These are phyloP conservation scores for Rhynchomys soricoides DNA, from an alignment of 2,113 vertebrate genomes.

Conservation along the genomic window DNA sequence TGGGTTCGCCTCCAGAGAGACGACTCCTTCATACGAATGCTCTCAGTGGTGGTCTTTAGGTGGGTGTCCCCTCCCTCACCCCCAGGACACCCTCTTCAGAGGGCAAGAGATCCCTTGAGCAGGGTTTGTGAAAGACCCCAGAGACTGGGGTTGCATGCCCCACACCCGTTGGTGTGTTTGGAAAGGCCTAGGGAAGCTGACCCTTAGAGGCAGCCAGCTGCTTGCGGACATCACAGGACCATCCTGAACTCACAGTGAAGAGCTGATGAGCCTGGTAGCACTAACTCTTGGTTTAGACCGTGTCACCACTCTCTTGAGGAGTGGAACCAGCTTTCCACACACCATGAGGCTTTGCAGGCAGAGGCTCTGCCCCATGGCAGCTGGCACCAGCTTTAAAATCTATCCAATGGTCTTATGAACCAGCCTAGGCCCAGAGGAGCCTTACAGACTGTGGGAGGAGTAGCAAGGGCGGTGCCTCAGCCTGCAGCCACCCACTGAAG, in stretches of 20 bases:
- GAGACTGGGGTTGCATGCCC: accelerated
- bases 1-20: neutral
- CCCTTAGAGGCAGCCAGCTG: neutral
- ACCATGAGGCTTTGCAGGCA: accelerated
- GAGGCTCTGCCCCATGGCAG: neutral
- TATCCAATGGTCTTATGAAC: neutral
- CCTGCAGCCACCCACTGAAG: neutral
- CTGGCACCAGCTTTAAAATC: neutral
- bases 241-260: neutral
- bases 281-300: neutral
- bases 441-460: accelerated
- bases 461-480: accelerated
- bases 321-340: neutral
- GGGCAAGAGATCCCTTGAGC: neutral
- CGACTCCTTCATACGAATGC: neutral
- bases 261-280: neutral
- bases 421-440: neutral
- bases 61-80: neutral
- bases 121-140: neutral
- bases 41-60: neutral
- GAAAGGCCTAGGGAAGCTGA: neutral
- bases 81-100: neutral
- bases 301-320: neutral
- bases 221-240: neutral
- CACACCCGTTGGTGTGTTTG: neutral